Evolutionary conservation across 1,140 invertebrate species (phyloP), one percentile per base, ranked within the genome.

Genomic region (Anoplolepis gracilipes): DNA sequence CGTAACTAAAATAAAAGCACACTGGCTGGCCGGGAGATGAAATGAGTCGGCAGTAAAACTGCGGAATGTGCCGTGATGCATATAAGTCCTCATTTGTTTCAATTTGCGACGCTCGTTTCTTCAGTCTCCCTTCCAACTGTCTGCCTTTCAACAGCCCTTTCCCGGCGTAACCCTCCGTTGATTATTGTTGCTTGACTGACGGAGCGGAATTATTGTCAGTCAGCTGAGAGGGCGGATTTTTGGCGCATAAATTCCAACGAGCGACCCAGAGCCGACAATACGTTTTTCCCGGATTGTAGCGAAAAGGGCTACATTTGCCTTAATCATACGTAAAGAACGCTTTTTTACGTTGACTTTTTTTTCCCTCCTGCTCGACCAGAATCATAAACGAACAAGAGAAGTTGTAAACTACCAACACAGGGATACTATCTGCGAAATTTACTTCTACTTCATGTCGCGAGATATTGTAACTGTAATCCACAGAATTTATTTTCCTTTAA

Each of bases 11-110:
- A 94, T 94, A 94, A 94, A 94, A 93, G 89, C 88, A 16, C 77
- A 84, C 85, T 36, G 61, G 70, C 39, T 85, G 87, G n/a, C n/a
- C n/a, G n/a, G n/a, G 89, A 90, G 90, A 93, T 92, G 93, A 94
- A 94, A 94, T 89, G 93, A 93, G 91, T 85, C 87, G 92, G 86
- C 90, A 90, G 92, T 94, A 94, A 94, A 94, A 92, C 90, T 90
- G 85, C 87, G 72, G 85, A 91, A 93, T 91, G 89, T 89, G 87
- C 87, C 86, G 84, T 85, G 92, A 92, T 92, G 90, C 92, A 93
- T 94, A 93, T 92, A 92, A 94, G 90, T 92, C 92, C 85, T 88
- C 89, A 93, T 93, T 94, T 94, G 92, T 94, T 94, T 94, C 93
- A 94, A 94, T 94, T 94, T 93, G 89, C 85, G 78, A 86, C 73